phyloP scores from a whole-genome alignment of 2,888 invertebrate genomes.

The Morpho achilles region DNA sequence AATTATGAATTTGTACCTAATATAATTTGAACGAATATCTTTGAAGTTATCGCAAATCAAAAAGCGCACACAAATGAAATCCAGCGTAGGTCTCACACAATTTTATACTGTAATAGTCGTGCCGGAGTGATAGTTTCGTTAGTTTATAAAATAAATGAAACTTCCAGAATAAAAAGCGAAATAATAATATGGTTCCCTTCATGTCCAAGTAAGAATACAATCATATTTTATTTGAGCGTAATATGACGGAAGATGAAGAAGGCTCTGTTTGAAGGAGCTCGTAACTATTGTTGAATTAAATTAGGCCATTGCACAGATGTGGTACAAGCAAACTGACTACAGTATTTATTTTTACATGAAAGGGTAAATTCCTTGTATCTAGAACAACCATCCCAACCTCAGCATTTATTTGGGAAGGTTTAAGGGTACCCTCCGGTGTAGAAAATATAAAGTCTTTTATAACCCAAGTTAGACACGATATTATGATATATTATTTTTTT shows the following conservation, averaged over 20 bases:
- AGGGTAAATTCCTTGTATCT: conserved; percentile 23
- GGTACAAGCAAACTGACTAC: conserved; percentile 23
- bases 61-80: too few relatives aligned
- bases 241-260: conserved; percentile 21
- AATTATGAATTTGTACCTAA: too few relatives aligned
- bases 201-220: conserved; percentile 13
- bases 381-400: conserved; percentile 4
- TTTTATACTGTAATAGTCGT: too few relatives aligned
- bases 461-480: too few relatives aligned
- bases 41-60: too few relatives aligned
- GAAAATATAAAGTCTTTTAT: background rate
- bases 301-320: conserved; percentile 28
- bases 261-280: conserved; percentile 22
- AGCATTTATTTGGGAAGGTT: conserved; percentile 12
- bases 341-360: conserved; percentile 28
- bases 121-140: background rate
- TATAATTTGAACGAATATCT: too few relatives aligned
- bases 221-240: conserved; percentile 22
- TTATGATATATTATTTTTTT: too few relatives aligned
- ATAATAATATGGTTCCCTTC: conserved; percentile 2
- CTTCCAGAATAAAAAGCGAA: conserved; percentile 1
- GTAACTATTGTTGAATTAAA: conserved; percentile 27
- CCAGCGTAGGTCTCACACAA: too few relatives aligned
- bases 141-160: background rate
- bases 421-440: background rate